Evolutionary conservation across 2,888 invertebrate species (phyloP), one percentile per base, ranked within the genome.

Genomic region (Nomada hirtipes): DNA sequence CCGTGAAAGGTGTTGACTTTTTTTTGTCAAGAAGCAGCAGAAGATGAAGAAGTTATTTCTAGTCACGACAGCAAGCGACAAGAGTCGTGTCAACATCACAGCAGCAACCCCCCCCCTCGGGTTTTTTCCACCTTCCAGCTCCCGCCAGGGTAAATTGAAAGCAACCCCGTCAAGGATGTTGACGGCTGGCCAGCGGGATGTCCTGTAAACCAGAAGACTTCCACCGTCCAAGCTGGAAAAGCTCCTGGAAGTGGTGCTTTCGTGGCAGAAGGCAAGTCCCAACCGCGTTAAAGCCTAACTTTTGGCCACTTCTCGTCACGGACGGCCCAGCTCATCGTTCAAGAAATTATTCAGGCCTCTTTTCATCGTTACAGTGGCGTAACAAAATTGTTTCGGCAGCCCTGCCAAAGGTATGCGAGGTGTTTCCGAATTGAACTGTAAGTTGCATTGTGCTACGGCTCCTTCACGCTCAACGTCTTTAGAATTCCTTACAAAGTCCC

Each of bases 281-380:
- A 59, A 76, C 71, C 65, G 57, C 85, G 76, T 83, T 71, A 50
- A 84, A 87, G 78, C 83, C 80, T 76, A 82, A 86, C 78, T 89
- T 88, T 71, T 88, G 84, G 78, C 87, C 87, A 88, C 80, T 67
- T 78, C 83, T 86, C 86, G 84, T 87, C 85, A 86, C 82, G 83
- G 82, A 76, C 80, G 79, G 75, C 59, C 78, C 61, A 53, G 69
- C 74, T 85, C 79, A 74, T 86, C 86, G 78, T 72, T n/a, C 15
- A 57, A n/a, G 42, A 71, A 79, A 82, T 85, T 81, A 81, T 74
- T 68, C 74, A 20, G 64, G n/a, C 68, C 73, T 69, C 61, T 72
- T 80, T 75, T 70, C 63, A 68, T 60, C 53, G 3, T n/a, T 23
- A 23, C 69, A 70, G 20, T 76, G 83, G 69, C 72, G 83, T 83